Conservation (phyloP, 92 coral and sea anemone species). For the Meandrina meandrites region DNA sequence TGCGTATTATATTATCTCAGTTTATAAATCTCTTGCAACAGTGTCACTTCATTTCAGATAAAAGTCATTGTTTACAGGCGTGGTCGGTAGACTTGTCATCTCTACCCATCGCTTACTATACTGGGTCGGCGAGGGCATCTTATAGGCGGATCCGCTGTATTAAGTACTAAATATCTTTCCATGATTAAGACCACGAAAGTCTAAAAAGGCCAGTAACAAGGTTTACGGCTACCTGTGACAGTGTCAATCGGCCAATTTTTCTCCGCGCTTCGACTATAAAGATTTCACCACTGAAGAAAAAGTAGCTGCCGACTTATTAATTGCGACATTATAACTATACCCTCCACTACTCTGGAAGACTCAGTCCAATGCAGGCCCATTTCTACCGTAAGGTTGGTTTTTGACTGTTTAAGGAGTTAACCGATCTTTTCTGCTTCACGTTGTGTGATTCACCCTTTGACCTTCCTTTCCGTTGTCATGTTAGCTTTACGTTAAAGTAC, state of each 20-base stretch:
- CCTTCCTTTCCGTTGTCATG: neutral
- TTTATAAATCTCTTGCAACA: too few species aligned
- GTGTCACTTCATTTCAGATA: too few species aligned
- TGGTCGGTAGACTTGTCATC: too few species aligned
- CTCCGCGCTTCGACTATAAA: neutral
- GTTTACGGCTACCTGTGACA: neutral
- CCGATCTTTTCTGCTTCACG: neutral
- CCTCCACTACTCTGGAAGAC: conserved; percentile 2
- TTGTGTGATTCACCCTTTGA: neutral
- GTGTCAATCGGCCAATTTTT: neutral
- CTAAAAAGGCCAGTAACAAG: neutral
- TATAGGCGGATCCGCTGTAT: too few species aligned
- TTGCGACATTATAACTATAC: neutral
- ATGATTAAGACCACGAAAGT: neutral
- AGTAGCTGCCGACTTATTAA: neutral
- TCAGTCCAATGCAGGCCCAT: conserved; percentile 34
- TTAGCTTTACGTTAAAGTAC: conserved; percentile 12
- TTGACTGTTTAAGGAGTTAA: too few species aligned
- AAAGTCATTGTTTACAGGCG: too few species aligned
- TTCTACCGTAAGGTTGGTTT: neutral
- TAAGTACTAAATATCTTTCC: neutral
- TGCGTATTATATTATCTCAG: neutral
- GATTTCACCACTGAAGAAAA: neutral
- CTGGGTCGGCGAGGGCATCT: too few species aligned
- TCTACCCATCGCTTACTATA: too few species aligned